A percentile compares a stretch with the other conserved stretches of the same genome.
These are phyloP conservation scores for Phengaris arion DNA, from an alignment of 2,888 invertebrate genomes.

Conservation along the genomic window DNA sequence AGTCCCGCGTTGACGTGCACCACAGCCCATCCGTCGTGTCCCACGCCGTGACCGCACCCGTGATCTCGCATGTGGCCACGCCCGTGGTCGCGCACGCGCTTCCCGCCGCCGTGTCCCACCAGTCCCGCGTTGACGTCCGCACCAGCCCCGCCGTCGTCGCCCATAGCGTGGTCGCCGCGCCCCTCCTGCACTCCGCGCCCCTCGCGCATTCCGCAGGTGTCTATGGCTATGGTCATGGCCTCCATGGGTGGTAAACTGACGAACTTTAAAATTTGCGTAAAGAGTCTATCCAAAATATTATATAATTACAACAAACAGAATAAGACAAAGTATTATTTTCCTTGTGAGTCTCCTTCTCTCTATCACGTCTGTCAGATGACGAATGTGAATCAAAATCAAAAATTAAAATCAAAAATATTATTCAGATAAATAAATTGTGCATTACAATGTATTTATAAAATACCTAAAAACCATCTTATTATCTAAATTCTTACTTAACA, in stretches of 20 bases:
- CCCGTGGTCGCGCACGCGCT: slow-evolving; percentile 45
- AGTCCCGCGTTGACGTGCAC: slow-evolving; percentile 45
- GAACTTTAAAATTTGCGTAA: slow-evolving; percentile 52
- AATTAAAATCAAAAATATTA: no score
- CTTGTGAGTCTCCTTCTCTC: no score
- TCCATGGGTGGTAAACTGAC: slow-evolving; percentile 49
- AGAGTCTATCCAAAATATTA: background rate
- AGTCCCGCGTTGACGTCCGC: slow-evolving; percentile 64
- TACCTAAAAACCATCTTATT: no score
- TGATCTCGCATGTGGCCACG: slow-evolving; percentile 42
- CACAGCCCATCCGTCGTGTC: slow-evolving; percentile 50
- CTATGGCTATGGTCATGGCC: slow-evolving; percentile 39
- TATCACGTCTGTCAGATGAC: no score
- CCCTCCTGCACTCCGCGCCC: slow-evolving; percentile 39
- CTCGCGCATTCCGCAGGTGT: slow-evolving; percentile 43
- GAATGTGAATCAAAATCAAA: no score
- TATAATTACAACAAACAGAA: no score
- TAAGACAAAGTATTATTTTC: no score
- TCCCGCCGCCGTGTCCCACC: slow-evolving; percentile 68
- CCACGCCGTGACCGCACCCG: slow-evolving; percentile 43
- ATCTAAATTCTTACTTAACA: no score
- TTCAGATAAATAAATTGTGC: no score
- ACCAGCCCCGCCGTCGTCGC: slow-evolving; percentile 50
- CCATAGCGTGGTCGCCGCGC: slow-evolving; percentile 45
- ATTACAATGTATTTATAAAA: no score